Evolutionary conservation across 2,113 vertebrate species (phyloP), one percentile per base, ranked within the genome.

Genomic region (Xyrauchen texanus): DNA sequence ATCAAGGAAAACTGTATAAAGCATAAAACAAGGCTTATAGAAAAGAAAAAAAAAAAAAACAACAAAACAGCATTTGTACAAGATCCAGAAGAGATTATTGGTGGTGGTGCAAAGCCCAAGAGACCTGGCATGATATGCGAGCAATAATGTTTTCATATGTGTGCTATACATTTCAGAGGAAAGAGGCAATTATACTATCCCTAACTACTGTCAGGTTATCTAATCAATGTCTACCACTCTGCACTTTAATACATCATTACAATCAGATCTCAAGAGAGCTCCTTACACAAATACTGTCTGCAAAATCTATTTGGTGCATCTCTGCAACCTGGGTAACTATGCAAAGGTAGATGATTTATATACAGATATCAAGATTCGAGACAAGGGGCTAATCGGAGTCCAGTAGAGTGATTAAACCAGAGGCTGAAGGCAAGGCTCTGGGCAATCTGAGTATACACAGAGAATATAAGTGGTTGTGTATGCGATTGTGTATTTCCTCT

Each of bases 401-500:
- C 65, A 5, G 53, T 10, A 10, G 21, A 47, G 75, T 12, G 58
- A 52, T 79, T 81, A 81, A 81, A 84, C 65, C 69, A 11, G 63
- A 34, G 13, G 78, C 79, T 84, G 80, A 81, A 78, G 66, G 82
- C 76, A 47, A 11, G 63, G 51, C 65, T 72, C 53, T 10, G 51
- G 65, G 74, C 62, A 76, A 76, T 76, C 62, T 4, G 47, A 55
- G 74, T 55, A 76, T 65, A 49, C 15, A 42, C 16, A 45, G 70
- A 72, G 68, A 55, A 61, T 63, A 34, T 34, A 68, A 42, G 66
- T 60, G 64, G 53, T 52, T 68, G 82, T 47, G 65, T 51, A 63
- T 80, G 62, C 84, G 81, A 84, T 78, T 83, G 86, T 86, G 86
- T 82, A 78, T 84, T 85, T 84, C 45, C 74, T 34, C 85, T 85